Percentiles rank a stretch among this genome's conserved stretches.
Evolutionary conservation across 2,113 vertebrate genomes (phyloP).

Genomic region (Marcusenius ussheri): DNA sequence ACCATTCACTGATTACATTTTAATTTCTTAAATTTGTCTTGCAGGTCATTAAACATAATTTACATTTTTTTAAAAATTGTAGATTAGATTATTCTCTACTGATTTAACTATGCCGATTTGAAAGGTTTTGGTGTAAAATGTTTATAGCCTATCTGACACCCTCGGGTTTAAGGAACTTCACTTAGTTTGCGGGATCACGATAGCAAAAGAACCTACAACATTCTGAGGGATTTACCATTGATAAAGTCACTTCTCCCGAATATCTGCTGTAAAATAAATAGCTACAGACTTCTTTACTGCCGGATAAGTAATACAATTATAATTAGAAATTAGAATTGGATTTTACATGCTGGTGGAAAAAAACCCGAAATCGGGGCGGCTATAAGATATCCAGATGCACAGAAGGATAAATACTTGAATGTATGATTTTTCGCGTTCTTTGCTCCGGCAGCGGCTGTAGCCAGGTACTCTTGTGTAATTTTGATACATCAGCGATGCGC

Average conservation of each 20-base stretch:
- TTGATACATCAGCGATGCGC: background rate
- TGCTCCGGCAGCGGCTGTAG: background rate
- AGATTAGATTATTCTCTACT: background rate
- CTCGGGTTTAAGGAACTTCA: background rate
- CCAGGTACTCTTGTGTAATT: no score
- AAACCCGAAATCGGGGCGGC: background rate
- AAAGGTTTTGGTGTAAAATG: background rate
- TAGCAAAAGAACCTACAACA: background rate
- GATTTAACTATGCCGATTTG: background rate
- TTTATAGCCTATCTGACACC: background rate
- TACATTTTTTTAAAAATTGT: background rate
- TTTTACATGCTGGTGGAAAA: background rate
- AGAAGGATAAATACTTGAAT: background rate
- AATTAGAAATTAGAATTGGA: background rate
- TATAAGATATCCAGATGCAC: background rate
- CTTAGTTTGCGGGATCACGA: background rate
- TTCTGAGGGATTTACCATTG: background rate
- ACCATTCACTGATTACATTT: background rate
- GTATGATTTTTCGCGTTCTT: background rate
- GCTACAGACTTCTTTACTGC: background rate
- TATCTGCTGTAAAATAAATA: background rate
- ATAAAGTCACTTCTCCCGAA: background rate
- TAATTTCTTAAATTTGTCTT: background rate
- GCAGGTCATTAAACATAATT: background rate
- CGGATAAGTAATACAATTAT: background rate